These are phyloP conservation scores for Ormyrus rosae DNA, from an alignment of 2,888 invertebrate genomes.

Conservation along the genomic window DNA sequence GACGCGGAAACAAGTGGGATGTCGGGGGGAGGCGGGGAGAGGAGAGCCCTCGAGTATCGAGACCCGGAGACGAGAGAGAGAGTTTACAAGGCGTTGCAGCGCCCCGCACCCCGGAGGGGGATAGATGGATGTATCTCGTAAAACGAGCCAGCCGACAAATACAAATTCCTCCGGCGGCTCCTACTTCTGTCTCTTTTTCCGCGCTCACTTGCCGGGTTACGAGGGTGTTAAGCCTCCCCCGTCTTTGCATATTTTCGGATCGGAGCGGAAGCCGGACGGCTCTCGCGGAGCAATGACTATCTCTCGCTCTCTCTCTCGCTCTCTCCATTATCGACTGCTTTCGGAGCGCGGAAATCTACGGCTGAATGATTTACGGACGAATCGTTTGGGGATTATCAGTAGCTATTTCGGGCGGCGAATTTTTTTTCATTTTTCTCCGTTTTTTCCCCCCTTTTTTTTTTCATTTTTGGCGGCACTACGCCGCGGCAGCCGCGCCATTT, in stretches of 20 bases:
- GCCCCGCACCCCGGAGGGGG: background rate
- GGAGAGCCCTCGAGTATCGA: conserved; percentile 43
- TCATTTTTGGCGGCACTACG: background rate
- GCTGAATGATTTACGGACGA: conserved; percentile 59
- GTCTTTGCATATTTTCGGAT: background rate
- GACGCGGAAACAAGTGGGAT: background rate
- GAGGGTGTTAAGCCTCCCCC: conserved; percentile 65
- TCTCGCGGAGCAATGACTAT: no score
- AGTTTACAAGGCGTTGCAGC: conserved; percentile 22
- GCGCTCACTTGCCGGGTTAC: conserved; percentile 61
- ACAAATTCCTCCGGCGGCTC: conserved; percentile 64
- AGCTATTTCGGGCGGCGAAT: background rate
- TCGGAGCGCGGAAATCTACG: conserved; percentile 50
- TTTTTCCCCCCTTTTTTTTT: background rate
- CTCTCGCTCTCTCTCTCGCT: conserved; percentile 47
- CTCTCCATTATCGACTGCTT: conserved; percentile 53
- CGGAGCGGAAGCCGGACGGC: no score
- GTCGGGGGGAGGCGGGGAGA: background rate
- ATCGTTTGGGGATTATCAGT: conserved; percentile 32
- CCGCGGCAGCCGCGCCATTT: background rate
- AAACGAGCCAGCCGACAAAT: conserved; percentile 69
- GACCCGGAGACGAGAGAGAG: background rate
- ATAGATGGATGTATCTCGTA: conserved; percentile 67
- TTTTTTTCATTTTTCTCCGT: no score
- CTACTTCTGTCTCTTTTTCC: conserved; percentile 59